These are phyloP conservation scores for Bujurquina vittata DNA, from an alignment of 2,113 vertebrate species.

Conservation along the genomic window DNA sequence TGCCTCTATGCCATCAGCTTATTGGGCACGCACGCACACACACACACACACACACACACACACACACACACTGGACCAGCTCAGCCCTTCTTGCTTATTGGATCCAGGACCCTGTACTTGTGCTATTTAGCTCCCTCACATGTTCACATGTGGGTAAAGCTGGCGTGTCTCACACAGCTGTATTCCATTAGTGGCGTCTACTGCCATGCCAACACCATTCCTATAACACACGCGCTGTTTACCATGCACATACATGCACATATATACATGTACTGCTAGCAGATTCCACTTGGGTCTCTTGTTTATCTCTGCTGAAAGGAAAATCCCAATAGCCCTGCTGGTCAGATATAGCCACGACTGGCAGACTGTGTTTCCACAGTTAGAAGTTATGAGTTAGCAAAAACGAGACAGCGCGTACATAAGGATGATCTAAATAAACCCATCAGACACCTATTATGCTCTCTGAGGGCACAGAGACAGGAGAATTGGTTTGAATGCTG, in stretches of 20 bases:
- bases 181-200: conserved; percentile 75
- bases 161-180: conserved; percentile 74
- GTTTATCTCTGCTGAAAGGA: conserved; percentile 44
- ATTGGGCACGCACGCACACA: conserved; percentile 9
- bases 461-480: background rate
- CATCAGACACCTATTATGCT: background rate
- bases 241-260: background rate
- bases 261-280: conserved; percentile 20
- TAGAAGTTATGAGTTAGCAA: conserved; percentile 19
- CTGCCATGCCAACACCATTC: conserved; percentile 57
- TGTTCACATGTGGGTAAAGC: conserved; percentile 67
- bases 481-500: conserved; percentile 33
- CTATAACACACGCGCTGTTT: conserved; percentile 7
- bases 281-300: conserved; percentile 46
- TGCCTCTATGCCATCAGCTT: conserved; percentile 20
- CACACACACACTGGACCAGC: conserved; percentile 27
- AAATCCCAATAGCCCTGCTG: conserved; percentile 37
- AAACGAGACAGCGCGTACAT: background rate
- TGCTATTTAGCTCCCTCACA: conserved; percentile 49
- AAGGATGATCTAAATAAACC: conserved; percentile 9
- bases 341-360: conserved; percentile 17
- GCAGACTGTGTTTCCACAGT: conserved; percentile 13
- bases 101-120: conserved; percentile 57
- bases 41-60: background rate
- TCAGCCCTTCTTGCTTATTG: conserved; percentile 69